A percentile compares a stretch with the other conserved stretches of the same genome.
phyloP scores from a whole-genome alignment of 2,888 invertebrate species.

The Agelastica alni region DNA sequence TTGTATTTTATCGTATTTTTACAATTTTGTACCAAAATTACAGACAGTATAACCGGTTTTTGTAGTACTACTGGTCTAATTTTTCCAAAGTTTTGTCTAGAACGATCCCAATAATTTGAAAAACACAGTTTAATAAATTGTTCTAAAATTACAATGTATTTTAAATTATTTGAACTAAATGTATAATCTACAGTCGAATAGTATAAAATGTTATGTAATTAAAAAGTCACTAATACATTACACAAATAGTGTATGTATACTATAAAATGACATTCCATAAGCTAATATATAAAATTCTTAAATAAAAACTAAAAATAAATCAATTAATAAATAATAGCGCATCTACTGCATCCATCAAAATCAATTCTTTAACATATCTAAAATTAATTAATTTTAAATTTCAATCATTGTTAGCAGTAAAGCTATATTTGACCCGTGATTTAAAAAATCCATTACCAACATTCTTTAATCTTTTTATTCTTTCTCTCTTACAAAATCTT shows the following conservation, averaged over 20 bases:
- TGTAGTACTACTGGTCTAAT: no score
- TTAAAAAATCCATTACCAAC: no score
- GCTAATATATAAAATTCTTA: constrained; percentile 11
- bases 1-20: no score
- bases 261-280: constrained; percentile 16
- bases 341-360: constrained; percentile 3
- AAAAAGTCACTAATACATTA: constrained; percentile 26
- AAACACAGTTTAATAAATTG: constrained; percentile 7
- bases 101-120: constrained; percentile 13
- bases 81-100: constrained; percentile 6
- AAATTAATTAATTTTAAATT: no score
- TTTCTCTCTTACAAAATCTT: no score
- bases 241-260: constrained; percentile 21
- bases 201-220: constrained; percentile 36
- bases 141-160: constrained; percentile 12
- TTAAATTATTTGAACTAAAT: constrained; percentile 8
- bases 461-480: no score
- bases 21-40: no score
- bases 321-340: constrained; percentile 7
- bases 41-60: no score
- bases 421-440: no score
- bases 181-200: constrained; percentile 12
- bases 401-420: no score
- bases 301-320: constrained; percentile 17
- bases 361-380: no score